Percentiles rank a stretch among this genome's conserved stretches.
phyloP scores from a whole-genome alignment of 1,140 invertebrate species.

The Catajapyx aquilonaris region DNA sequence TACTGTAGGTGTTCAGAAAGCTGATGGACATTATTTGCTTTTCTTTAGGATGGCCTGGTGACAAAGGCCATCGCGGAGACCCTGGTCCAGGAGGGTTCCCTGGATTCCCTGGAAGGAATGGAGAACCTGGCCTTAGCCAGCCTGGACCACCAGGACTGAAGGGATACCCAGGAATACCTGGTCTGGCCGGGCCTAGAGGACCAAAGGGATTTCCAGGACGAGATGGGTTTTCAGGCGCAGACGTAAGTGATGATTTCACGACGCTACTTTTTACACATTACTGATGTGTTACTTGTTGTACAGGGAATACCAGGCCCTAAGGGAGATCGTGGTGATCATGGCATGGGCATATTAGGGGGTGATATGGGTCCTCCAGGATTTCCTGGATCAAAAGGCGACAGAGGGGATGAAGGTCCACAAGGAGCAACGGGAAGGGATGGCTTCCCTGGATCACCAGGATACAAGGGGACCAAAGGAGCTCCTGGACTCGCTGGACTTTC shows the following conservation, averaged over 20 bases:
- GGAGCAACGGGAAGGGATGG: conserved; percentile 12
- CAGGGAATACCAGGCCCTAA: conserved; percentile 14
- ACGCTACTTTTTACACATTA: not conserved
- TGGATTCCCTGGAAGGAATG: not conserved
- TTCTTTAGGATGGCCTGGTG: not conserved
- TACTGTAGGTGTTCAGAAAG: too few relatives aligned
- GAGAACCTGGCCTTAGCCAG: not conserved
- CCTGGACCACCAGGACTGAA: conserved; percentile 6
- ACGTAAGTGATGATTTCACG: not conserved
- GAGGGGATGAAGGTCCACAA: conserved; percentile 15
- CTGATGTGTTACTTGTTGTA: not conserved
- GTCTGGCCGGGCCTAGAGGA: conserved; percentile 7
- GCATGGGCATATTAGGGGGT: conserved; percentile 14
- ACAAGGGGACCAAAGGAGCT: conserved; percentile 15
- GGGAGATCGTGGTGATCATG: conserved; percentile 17
- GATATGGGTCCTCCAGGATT: conserved; percentile 11
- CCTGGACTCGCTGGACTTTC: conserved; percentile 14
- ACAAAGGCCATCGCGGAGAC: not conserved
- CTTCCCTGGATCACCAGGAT: conserved; percentile 13
- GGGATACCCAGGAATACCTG: conserved; percentile 9
- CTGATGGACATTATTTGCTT: too few relatives aligned
- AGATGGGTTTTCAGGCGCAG: not conserved
- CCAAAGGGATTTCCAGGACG: conserved; percentile 1
- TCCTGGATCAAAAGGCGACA: conserved; percentile 15
- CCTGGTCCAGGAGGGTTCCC: not conserved